Evolutionary conservation across 53 echinoderm and acorn worm species (phyloP).

Genomic region (Apostichopus leukothele): DNA sequence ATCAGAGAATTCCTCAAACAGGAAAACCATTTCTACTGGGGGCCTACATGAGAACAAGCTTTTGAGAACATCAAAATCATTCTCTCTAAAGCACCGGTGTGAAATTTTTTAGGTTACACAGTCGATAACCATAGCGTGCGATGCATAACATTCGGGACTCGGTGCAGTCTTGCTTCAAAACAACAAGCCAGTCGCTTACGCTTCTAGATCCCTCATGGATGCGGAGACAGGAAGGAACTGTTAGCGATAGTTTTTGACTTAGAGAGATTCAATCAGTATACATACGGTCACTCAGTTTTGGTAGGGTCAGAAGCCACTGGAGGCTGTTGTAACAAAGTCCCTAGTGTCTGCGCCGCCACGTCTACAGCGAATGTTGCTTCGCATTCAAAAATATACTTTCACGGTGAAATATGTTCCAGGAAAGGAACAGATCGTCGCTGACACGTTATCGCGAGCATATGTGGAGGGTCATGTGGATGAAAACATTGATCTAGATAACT

Average conservation of each 20-base stretch:
- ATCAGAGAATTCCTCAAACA: conserved; percentile 34
- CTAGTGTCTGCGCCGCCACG: not conserved
- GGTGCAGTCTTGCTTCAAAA: conserved; percentile 34
- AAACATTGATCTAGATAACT: not conserved
- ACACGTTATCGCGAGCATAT: not conserved
- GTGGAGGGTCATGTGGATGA: not conserved
- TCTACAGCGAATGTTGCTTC: not conserved
- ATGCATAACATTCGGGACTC: conserved; percentile 12
- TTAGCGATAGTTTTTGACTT: conserved; percentile 53
- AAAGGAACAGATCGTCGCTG: not conserved
- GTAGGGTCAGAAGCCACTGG: conserved; percentile 52
- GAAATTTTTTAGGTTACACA: conserved; percentile 29
- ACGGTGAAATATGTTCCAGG: conserved; percentile 1
- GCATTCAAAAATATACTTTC: not conserved
- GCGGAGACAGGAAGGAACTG: conserved; percentile 56
- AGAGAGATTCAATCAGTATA: conserved; percentile 63
- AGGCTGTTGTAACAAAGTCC: conserved; percentile 1
- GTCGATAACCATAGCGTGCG: conserved; percentile 16
- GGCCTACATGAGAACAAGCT: conserved; percentile 4
- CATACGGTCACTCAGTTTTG: conserved; percentile 48
- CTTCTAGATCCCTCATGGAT: conserved; percentile 49
- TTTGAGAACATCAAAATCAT: conserved; percentile 38
- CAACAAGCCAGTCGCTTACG: conserved; percentile 61
- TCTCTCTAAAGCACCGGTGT: not conserved
- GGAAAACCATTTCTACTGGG: conserved; percentile 31